These are phyloP conservation scores for Cepphus grylle DNA, from an alignment of 2,113 vertebrate species.

Conservation along the genomic window DNA sequence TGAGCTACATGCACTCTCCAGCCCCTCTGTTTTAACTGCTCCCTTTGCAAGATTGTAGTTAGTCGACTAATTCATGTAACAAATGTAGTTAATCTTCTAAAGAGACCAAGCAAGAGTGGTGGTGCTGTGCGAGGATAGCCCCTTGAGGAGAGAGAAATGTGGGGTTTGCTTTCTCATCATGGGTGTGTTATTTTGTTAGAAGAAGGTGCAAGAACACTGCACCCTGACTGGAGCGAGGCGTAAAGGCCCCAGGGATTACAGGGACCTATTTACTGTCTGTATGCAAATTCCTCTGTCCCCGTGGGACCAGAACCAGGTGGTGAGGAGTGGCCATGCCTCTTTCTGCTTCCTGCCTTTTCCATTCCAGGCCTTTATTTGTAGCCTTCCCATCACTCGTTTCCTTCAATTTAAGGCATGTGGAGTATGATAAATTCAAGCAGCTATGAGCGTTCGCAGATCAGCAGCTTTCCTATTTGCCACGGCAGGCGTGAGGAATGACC, in stretches of 20 bases:
- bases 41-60: neutral
- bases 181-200: neutral
- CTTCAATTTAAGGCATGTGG: neutral
- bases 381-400: neutral
- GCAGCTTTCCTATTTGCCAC: slow-evolving; percentile 5
- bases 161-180: neutral
- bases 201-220: neutral
- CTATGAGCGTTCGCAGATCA: neutral
- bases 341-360: neutral
- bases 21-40: neutral
- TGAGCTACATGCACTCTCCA: accelerated
- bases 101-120: neutral
- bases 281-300: neutral
- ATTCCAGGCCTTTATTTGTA: neutral
- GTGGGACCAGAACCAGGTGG: neutral
- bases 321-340: neutral
- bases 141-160: neutral
- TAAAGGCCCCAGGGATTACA: neutral
- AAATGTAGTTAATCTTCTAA: neutral
- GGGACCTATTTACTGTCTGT: neutral
- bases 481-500: neutral
- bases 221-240: neutral
- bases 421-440: slow-evolving; percentile 32
- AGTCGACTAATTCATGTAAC: neutral
- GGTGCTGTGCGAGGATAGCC: neutral